A percentile compares a stretch with the other conserved stretches of the same genome.
phyloP scores from a whole-genome alignment of 2,797 vertebrate species.

The Spinus olivaceus region DNA sequence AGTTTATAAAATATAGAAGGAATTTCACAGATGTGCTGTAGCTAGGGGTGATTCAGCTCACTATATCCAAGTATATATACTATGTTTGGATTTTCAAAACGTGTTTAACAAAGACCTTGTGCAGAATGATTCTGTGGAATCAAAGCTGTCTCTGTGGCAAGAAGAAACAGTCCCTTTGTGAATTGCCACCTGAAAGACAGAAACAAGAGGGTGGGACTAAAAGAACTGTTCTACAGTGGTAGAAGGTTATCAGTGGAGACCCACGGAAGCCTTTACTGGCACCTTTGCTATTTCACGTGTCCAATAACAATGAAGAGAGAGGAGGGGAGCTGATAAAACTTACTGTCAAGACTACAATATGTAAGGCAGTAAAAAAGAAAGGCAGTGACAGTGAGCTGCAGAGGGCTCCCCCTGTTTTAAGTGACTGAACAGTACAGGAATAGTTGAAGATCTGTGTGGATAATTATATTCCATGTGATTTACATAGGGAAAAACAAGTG shows the following conservation, averaged over 20 bases:
- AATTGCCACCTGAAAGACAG: neutral
- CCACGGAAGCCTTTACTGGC: neutral
- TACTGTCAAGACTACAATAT: neutral
- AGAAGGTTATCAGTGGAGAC: neutral
- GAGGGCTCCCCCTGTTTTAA: neutral
- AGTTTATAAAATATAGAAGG: neutral
- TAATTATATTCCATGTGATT: neutral
- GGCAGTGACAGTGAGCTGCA: neutral
- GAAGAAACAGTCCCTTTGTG: neutral
- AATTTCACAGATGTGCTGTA: neutral
- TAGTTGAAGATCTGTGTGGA: neutral
- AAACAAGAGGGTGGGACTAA: neutral
- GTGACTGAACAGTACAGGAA: neutral
- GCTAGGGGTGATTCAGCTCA: neutral
- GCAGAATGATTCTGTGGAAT: neutral
- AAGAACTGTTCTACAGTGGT: neutral
- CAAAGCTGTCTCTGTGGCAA: neutral
- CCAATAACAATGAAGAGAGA: neutral
- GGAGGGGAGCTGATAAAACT: neutral
- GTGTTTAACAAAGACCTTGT: neutral
- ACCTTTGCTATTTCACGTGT: neutral
- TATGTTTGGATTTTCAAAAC: neutral
- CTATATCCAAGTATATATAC: neutral
- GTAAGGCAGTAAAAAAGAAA: neutral
- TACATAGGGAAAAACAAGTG: neutral